Base-by-base conservation (phyloP, 2,888 invertebrate genomes). In the Hoplodrina ambigua region DNA sequence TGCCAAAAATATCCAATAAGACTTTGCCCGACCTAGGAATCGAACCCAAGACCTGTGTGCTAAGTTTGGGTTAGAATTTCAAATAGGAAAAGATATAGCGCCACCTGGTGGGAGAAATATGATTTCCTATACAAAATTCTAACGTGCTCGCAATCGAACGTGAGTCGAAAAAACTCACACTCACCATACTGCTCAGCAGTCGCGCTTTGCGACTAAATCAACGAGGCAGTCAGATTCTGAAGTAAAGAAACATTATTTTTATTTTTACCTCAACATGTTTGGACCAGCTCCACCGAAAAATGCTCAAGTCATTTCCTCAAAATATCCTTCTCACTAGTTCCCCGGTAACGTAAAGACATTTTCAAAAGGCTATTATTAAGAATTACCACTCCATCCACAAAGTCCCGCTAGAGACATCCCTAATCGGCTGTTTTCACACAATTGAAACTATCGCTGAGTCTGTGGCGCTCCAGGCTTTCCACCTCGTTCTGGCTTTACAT, bases 341-440 rank as follows among this genome's bases (percentile, higher is more conserved):
- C 20, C 25, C 20, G 15, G 49, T 63, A 8, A 50, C 44, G 59
- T 55, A 72, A 67, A 60, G 63, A 64, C 49, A 33, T 61, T 72
- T 49, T 71, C 68, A 66, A 71, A 71, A 68, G 46, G 46, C 59
- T 65, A 83, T 80, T 83, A 75, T 81, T 76, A 63, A 83, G 71
- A 61, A 71, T 80, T 76, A 83, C 83, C 77, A 53, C 68, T 64
- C 44, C 5, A 50, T 55, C 76, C 65, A 52, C 62, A 61, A 68
- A 46, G 62, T 57, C 68, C 19, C 80, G 58, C 83, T 37, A 41
- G 83, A 68, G 70, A 71, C 65, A 58, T n/a, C 63, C 81, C 63
- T 70, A 74, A 80, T 70, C 83, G 83, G 33, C 66, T 78, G 79
- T 79, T 82, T 80, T 80, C 69, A 74, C 74, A 78, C 78, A 82